These are phyloP conservation scores for Battus philenor DNA, from an alignment of 1,140 invertebrate genomes.

Conservation along the genomic window DNA sequence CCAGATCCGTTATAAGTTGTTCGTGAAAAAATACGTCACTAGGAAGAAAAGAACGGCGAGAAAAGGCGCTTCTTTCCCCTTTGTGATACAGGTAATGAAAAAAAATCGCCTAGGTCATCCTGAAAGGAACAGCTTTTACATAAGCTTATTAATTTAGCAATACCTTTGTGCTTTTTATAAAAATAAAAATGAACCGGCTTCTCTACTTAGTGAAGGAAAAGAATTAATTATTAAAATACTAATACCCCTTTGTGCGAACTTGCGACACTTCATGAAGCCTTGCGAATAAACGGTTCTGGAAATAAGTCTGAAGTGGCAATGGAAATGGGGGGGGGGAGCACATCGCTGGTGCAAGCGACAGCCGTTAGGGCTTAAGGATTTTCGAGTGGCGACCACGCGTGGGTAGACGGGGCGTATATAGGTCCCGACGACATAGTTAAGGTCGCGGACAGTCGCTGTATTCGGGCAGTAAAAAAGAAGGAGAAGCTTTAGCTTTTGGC, in stretches of 20 bases:
- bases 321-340: no score
- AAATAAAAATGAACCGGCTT: constrained; percentile 18
- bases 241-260: constrained; percentile 12
- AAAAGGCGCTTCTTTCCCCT: constrained; percentile 43
- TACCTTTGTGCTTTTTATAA: constrained; percentile 26
- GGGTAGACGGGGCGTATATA: no score
- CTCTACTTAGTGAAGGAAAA: constrained; percentile 8
- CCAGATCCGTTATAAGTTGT: constrained; percentile 46
- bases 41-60: constrained; percentile 41
- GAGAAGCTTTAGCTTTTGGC: no score
- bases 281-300: neutral
- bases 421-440: no score
- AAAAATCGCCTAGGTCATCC: constrained; percentile 52
- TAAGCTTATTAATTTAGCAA: constrained; percentile 52
- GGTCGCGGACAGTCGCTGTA: no score
- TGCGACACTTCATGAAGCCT: neutral
- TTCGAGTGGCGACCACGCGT: no score
- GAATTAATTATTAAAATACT: constrained; percentile 14
- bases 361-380: no score
- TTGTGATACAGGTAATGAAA: constrained; percentile 62
- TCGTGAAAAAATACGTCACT: constrained; percentile 51
- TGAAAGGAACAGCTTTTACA: constrained; percentile 38
- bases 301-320: no score
- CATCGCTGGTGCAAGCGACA: no score
- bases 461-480: no score